A percentile compares a stretch with the other conserved stretches of the same genome.
Conservation (phyloP, 2,888 invertebrate species). For the Cantharis rufa region DNA sequence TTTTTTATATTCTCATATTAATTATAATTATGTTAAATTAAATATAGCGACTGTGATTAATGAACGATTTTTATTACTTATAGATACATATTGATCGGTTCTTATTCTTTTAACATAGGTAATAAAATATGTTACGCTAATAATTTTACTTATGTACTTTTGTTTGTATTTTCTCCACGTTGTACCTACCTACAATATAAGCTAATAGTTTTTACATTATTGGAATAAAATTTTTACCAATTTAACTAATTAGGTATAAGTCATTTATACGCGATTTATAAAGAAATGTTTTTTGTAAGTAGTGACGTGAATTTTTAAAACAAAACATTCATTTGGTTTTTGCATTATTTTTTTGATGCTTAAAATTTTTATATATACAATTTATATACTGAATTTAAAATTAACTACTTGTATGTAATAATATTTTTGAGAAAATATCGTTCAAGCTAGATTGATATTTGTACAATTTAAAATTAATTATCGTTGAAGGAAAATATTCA, state of each 20-base stretch:
- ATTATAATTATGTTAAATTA: slow-evolving; percentile 36
- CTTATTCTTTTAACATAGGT: neutral
- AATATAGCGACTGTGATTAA: slow-evolving; percentile 48
- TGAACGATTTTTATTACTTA: slow-evolving; percentile 17
- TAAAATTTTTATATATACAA: neutral
- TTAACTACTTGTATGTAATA: neutral
- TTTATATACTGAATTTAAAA: neutral
- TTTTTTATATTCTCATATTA: slow-evolving; percentile 46
- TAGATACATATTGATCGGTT: neutral
- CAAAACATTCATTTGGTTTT: neutral
- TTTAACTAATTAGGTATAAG: neutral
- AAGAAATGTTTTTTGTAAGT: neutral
- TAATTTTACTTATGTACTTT: neutral
- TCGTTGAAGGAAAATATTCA: neutral
- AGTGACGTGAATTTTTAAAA: neutral
- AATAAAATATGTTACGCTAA: neutral
- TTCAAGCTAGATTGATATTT: neutral
- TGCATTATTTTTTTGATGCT: neutral
- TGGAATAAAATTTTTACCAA: neutral
- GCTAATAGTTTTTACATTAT: neutral
- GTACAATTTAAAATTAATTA: neutral
- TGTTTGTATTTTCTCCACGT: neutral
- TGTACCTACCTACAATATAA: neutral
- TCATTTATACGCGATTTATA: neutral
- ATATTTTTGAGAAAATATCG: slow-evolving; percentile 1